Evolutionary conservation across 2,888 invertebrate genomes (phyloP).

Genomic region (Cheilosia soror): DNA sequence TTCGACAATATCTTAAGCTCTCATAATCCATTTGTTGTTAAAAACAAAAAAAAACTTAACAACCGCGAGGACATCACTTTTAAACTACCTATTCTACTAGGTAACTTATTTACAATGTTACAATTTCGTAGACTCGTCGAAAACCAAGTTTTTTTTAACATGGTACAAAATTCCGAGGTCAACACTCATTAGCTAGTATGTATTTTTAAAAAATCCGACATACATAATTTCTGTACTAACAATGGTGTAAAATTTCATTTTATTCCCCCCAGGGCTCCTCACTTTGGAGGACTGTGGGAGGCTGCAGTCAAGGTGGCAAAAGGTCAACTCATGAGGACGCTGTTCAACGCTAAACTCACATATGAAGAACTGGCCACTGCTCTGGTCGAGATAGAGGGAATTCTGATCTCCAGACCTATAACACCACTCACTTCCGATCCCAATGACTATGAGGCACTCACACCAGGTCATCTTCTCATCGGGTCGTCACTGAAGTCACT

Average conservation of each 20-base stretch:
- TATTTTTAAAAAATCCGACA: too few relatives aligned
- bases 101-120: too few relatives aligned
- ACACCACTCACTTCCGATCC: slow-evolving; percentile 44
- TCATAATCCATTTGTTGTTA: too few relatives aligned
- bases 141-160: too few relatives aligned
- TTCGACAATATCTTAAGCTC: too few relatives aligned
- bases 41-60: too few relatives aligned
- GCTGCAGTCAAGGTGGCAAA: neutral
- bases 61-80: too few relatives aligned
- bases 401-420: slow-evolving; percentile 40
- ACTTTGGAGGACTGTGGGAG: too few relatives aligned
- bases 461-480: slow-evolving; percentile 42
- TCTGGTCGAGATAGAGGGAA: slow-evolving; percentile 42
- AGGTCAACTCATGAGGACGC: slow-evolving; percentile 19
- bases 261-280: slow-evolving; percentile 6
- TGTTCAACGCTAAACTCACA: slow-evolving; percentile 48
- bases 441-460: slow-evolving; percentile 45
- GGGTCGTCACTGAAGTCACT: slow-evolving; percentile 26
- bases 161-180: too few relatives aligned
- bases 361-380: slow-evolving; percentile 50
- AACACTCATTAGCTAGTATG: too few relatives aligned
- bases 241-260: neutral
- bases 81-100: too few relatives aligned
- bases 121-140: too few relatives aligned
- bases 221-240: neutral